Evolutionary conservation across 1,140 invertebrate species (phyloP).

Genomic region (Papilio polytes): DNA sequence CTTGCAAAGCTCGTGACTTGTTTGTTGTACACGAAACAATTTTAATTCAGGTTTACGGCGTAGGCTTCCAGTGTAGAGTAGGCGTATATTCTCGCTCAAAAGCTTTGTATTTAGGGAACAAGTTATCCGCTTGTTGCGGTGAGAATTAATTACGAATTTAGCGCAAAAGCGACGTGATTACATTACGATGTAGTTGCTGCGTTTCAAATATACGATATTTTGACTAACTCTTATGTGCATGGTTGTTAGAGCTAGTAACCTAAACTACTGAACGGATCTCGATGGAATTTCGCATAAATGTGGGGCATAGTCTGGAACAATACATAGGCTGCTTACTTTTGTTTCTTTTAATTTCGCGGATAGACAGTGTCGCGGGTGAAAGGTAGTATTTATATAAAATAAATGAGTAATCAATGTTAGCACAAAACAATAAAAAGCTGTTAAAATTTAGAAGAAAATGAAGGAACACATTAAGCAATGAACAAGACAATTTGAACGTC

Average conservation of each 20-base stretch:
- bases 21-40: slow-evolving; percentile 18
- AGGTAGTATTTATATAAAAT: too few relatives aligned
- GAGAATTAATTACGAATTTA: not conserved
- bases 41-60: not conserved
- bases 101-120: not conserved
- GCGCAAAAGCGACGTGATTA: not conserved
- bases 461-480: not conserved
- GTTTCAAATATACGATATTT: too few relatives aligned
- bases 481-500: not conserved
- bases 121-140: not conserved
- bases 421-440: too few relatives aligned
- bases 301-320: too few relatives aligned
- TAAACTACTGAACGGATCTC: too few relatives aligned
- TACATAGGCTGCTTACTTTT: too few relatives aligned
- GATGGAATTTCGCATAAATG: too few relatives aligned
- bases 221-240: too few relatives aligned
- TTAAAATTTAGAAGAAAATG: not conserved
- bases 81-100: not conserved
- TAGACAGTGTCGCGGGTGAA: too few relatives aligned
- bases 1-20: slow-evolving; percentile 1
- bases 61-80: not conserved
- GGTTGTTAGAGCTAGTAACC: too few relatives aligned
- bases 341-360: too few relatives aligned
- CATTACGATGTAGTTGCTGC: not conserved
- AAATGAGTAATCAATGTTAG: too few relatives aligned